phyloP scores from a whole-genome alignment of 2,113 vertebrate genomes.

The Noturus placidus region DNA sequence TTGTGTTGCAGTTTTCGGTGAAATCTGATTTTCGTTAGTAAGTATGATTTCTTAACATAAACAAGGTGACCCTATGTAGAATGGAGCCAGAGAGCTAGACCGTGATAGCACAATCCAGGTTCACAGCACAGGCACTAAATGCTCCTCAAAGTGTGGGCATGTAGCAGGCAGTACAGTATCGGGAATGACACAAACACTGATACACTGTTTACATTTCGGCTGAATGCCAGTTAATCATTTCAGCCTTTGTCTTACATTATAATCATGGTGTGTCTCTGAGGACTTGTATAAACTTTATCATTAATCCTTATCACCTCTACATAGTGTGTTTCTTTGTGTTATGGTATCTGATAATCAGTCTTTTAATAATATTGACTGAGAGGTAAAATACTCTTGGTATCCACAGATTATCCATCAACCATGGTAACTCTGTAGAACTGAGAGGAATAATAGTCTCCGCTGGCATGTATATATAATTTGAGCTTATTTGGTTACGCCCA shows the following conservation, averaged over 20 bases:
- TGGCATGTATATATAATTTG: neutral
- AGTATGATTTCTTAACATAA: slow-evolving; percentile 41
- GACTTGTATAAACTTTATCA: neutral
- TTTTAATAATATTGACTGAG: neutral
- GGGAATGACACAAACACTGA: neutral
- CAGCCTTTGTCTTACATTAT: neutral
- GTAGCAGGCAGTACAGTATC: neutral
- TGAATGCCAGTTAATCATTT: neutral
- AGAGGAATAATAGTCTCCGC: neutral
- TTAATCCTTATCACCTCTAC: neutral
- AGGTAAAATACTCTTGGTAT: neutral
- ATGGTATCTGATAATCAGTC: neutral
- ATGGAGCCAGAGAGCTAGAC: slow-evolving; percentile 38
- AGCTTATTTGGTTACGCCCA: neutral
- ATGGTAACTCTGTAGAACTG: neutral
- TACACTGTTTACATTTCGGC: neutral
- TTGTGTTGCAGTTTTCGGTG: slow-evolving; percentile 37
- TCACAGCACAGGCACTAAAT: neutral
- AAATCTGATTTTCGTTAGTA: slow-evolving; percentile 49
- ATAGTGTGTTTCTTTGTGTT: neutral
- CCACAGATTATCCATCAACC: neutral
- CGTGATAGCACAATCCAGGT: slow-evolving; percentile 15
- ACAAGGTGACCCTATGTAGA: slow-evolving; percentile 45
- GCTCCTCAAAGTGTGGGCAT: neutral
- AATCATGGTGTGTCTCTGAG: neutral